Base-by-base conservation (phyloP, 1,140 invertebrate species). In the Oedothorax gibbosus region DNA sequence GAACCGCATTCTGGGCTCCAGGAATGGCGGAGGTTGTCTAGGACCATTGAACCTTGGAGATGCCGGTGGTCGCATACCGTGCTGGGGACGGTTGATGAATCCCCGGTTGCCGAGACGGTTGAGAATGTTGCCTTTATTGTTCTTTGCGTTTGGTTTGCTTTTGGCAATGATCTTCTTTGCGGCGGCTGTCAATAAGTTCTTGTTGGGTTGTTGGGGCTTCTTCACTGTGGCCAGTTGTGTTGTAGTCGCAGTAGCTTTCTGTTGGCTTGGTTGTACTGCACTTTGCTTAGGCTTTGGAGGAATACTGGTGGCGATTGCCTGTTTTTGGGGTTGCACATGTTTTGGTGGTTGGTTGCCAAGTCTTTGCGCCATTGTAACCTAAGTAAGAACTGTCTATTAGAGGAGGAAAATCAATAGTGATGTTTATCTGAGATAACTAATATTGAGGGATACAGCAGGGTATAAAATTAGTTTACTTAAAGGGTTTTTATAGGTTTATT, bases 21-120 rank as follows among this genome's bases (percentile, higher is more conserved):
- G 66, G 50, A 84, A 76, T 12, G 20, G 71, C 9, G 68, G 57
- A 18, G 69, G 56, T 21, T 18, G 20, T 65, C 80, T 82, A 21
- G 80, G 80, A 5, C 80, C 69, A 62, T 35, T 35, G n/a, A 82
- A 64, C 21, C 80, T 62, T n/a, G 69, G 80, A n/a, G 62, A 11
- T 18, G 54, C 49, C 53, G 80, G 69, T 5, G n/a, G 7, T 7
- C n/a, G 49, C 73, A 56, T 73, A 65, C 21, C 10, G 62, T 71
- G 18, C 35, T 54, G 20, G 4, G 49, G 69, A 7, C 51, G 8
- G 6, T 66, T 51, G 51, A 20, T 11, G 49, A 79, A 68, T 7
- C 76, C 71, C 50, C 81, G 65, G 51, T 62, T 75, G 35, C 81
- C 71, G 49, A 84, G 72, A n/a, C 81, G 81, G 20, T 79, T 62